Base-by-base conservation (phyloP, 2,888 invertebrate species). In the Temnothorax unifasciatus region DNA sequence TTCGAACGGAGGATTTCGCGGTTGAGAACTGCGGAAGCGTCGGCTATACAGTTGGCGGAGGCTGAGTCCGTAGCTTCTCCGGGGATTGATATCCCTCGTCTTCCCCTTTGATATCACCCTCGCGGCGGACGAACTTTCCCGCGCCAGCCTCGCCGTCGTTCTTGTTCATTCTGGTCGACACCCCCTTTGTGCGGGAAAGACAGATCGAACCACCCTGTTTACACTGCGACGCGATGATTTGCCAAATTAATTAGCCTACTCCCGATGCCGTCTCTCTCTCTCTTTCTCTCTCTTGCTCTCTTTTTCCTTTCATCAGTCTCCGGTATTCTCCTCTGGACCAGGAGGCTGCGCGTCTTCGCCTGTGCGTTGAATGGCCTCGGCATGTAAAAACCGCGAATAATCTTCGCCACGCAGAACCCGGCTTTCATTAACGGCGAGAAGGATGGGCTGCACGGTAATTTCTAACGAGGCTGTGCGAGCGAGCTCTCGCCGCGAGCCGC, bases 11-110 rank as follows among this genome's bases (percentile, higher is more conserved):
- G 92, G 93, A 94, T 94, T 94, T 93, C 90, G 93, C 92, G 93
- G 94, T 92, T 93, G 93, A 94, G 94, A 94, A 92, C 93, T 93
- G 93, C 93, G 93, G 92, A 92, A 92, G 91, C 89, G 90, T 89
- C 86, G 91, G 86, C 87, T 84, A 86, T 79, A 38, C 29, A 75
- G 52, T 44, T 64, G 54, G 54, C 13, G 29, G 89, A 90, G 90
- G 88, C 87, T 88, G 89, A 89, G 91, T 89, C 90, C 89, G 91
- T 91, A 91, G 91, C 91, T 91, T 89, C 85, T 91, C 86, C 88
- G 85, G 92, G 93, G 93, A 94, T 93, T 93, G 94, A 94, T 94
- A 94, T 94, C 93, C 93, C 93, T 93, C 92, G 93, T 92, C 92
- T 93, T 94, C 92, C 91, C 93, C 93, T 93, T 94, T 94, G 94